phyloP scores from a whole-genome alignment of 2,797 vertebrate genomes.

The Mallotus villosus region DNA sequence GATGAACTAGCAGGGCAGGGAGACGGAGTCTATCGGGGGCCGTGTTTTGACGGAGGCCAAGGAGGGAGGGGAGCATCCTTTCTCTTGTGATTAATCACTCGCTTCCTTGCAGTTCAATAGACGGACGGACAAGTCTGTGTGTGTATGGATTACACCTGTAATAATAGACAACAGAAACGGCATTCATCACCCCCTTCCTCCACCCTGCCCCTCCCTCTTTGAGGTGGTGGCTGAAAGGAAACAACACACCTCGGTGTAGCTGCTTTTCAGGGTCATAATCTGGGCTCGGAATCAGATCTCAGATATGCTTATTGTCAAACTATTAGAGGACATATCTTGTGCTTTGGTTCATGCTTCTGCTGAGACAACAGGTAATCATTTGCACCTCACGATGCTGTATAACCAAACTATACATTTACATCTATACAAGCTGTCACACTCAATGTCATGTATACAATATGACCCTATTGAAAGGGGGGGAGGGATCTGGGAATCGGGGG shows the following conservation, averaged over 20 bases:
- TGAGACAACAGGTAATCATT: no score
- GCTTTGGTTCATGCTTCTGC: no score
- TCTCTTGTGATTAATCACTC: constrained; percentile 58
- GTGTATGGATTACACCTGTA: constrained; percentile 47
- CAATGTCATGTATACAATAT: no score
- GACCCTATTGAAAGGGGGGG: no score
- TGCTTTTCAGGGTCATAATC: constrained; percentile 31
- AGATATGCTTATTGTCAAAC: not conserved
- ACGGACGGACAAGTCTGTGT: constrained; percentile 27
- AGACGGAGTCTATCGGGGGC: constrained; percentile 27
- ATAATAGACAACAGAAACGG: constrained; percentile 34
- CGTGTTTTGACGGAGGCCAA: constrained; percentile 52
- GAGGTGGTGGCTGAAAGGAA: constrained; percentile 20
- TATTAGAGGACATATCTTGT: no score
- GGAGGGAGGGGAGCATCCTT: constrained; percentile 18
- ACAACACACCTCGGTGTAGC: constrained; percentile 33
- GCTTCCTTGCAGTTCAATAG: constrained; percentile 39
- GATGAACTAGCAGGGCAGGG: constrained; percentile 31
- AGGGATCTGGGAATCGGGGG: no score
- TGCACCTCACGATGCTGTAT: no score
- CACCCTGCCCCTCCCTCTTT: no score
- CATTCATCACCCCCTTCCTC: not conserved
- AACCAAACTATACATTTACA: no score
- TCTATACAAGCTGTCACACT: no score
- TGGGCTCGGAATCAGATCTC: not conserved